A percentile compares a stretch with the other conserved stretches of the same genome.
These are phyloP conservation scores for Drosophila sucinea DNA, from an alignment of 1,140 invertebrate genomes.

Conservation along the genomic window DNA sequence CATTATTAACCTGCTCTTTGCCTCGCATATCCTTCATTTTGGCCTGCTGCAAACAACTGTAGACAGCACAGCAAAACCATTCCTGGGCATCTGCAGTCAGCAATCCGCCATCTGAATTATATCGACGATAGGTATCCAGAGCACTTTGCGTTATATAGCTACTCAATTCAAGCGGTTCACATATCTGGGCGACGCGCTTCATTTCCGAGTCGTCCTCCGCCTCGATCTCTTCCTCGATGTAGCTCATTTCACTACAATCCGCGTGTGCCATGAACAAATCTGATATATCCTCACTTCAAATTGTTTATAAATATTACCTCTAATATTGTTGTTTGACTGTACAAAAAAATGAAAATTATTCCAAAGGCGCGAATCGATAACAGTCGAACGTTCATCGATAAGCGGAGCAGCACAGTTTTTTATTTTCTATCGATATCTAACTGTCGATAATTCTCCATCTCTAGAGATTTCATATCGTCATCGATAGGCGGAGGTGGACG, in stretches of 20 bases:
- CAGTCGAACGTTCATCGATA: too few species aligned
- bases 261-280: background rate
- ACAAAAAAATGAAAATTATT: conserved; percentile 8
- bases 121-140: conserved; percentile 32
- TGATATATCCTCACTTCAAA: background rate
- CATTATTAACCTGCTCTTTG: background rate
- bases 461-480: too few species aligned
- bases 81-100: conserved; percentile 47
- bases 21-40: conserved; percentile 54
- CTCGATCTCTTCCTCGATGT: conserved; percentile 22
- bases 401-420: too few species aligned
- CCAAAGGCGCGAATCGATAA: background rate
- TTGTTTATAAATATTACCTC: conserved; percentile 2
- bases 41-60: conserved; percentile 50
- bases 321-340: conserved; percentile 5
- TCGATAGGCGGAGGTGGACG: too few species aligned
- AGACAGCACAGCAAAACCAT: conserved; percentile 64
- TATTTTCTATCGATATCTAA: too few species aligned
- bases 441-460: too few species aligned
- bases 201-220: conserved; percentile 16
- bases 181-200: conserved; percentile 28
- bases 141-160: conserved; percentile 42
- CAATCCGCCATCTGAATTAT: conserved; percentile 39
- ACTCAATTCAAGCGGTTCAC: conserved; percentile 31
- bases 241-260: conserved; percentile 1